Percentiles rank a stretch among this genome's conserved stretches.
Conservation (phyloP, 64 coral and sea anemone species). For the Cladopsammia gracilis region DNA sequence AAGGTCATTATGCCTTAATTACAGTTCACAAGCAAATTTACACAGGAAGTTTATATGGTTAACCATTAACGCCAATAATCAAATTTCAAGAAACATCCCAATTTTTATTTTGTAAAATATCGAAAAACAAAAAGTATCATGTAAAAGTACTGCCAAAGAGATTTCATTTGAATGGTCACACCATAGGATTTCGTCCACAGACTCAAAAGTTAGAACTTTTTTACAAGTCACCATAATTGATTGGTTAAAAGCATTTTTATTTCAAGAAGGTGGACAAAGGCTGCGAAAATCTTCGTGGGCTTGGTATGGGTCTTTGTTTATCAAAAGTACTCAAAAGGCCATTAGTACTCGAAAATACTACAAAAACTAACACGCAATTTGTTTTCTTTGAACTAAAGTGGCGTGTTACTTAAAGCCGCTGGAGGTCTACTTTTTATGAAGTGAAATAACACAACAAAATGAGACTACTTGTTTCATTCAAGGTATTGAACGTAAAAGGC, state of each 20-base stretch:
- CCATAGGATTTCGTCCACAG: too few species aligned
- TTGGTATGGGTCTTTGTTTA: background rate
- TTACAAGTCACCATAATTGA: too few species aligned
- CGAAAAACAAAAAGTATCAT: too few species aligned
- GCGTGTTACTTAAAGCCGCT: background rate
- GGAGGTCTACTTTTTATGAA: background rate
- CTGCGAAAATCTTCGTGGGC: background rate
- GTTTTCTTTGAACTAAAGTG: background rate
- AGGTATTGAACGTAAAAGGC: background rate
- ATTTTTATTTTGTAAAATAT: too few species aligned
- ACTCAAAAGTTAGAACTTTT: too few species aligned
- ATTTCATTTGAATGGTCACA: too few species aligned
- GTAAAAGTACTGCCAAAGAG: too few species aligned
- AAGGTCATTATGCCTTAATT: constrained; percentile 19
- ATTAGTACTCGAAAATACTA: background rate
- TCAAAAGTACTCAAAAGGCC: background rate
- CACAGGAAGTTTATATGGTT: background rate
- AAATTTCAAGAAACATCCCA: too few species aligned
- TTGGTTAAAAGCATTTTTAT: background rate
- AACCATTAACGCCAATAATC: background rate
- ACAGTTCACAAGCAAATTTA: background rate
- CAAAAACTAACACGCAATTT: background rate
- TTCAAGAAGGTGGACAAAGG: constrained; percentile 2
- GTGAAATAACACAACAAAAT: background rate
- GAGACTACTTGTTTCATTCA: background rate